Base-by-base conservation (phyloP, 2,888 invertebrate species). In the Phymatocera aterrima region DNA sequence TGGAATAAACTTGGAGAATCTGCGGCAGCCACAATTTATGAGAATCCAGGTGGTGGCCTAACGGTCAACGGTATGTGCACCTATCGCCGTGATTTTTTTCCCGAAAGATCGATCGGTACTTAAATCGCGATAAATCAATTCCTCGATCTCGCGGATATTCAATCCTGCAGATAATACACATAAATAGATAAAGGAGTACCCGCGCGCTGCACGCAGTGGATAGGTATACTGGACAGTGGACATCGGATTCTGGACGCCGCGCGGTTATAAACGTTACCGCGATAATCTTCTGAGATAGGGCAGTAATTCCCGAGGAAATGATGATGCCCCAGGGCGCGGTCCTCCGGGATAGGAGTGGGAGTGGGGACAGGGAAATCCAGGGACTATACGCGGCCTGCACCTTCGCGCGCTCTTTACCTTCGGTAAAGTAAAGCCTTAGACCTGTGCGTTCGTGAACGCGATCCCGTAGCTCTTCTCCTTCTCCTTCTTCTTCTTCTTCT, bases 251-350 rank as follows among this genome's bases (percentile, higher is more conserved):
- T 21, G 15, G 12, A 57, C 28, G n/a, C 61, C 6, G 6, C 51
- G 51, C 51, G 51, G 18, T n/a, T 8, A 18, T 64, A 37, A 18
- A 15, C 68, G 28, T 1, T n/a, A 15, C 15, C 21, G 34, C 72
- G 72, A 72, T 72, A 72, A 72, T 72, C 72, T 31, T n/a, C 10
- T 24, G 18, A n/a, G 72, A 72, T 68, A 34, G 72, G 51, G 72
- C 15, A 3, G 40, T 57, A 57, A 57, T 57, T 75, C 18, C 31
- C 60, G 40, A 54, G 75, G 75, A 75, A 60, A 75, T 75, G 75
- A 75, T 57, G 57, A 75, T 60, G 75, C 54, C 60, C 46, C 46
- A 51, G 34, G 75, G 75, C 31, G 57, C 37, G 40, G 24, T 75
- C 31, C 24, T 3, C 72, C 2, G 34, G 64, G 18, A n/a, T 51